Percentiles rank a stretch among this genome's conserved stretches.
These are phyloP conservation scores for Drosophila truncata DNA, from an alignment of 1,140 invertebrate genomes.

Conservation along the genomic window DNA sequence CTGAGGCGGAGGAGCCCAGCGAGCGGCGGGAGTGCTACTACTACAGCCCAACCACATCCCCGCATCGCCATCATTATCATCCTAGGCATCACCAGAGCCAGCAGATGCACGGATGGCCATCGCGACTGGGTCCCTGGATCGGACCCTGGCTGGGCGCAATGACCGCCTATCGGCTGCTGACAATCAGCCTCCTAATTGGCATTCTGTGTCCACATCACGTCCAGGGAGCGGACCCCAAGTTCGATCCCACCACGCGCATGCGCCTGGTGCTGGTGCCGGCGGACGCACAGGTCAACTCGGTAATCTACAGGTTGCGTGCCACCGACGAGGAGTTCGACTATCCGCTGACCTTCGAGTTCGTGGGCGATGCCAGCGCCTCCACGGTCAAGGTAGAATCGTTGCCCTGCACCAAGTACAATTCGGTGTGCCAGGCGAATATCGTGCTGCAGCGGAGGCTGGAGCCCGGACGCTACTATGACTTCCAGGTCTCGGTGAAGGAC, in stretches of 20 bases:
- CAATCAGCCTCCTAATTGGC: slow-evolving; percentile 82
- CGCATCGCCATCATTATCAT: slow-evolving; percentile 24
- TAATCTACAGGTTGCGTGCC: slow-evolving; percentile 94
- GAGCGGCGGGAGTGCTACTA: slow-evolving; percentile 71
- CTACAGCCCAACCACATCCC: slow-evolving; percentile 71
- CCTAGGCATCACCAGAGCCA: slow-evolving; percentile 24
- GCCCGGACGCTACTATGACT: slow-evolving; percentile 92
- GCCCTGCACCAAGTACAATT: slow-evolving; percentile 93
- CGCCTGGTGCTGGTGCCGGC: slow-evolving; percentile 92
- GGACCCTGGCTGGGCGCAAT: slow-evolving; percentile 73
- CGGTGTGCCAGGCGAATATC: slow-evolving; percentile 93
- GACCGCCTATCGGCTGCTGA: slow-evolving; percentile 81
- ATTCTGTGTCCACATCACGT: slow-evolving; percentile 78
- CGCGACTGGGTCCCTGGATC: slow-evolving; percentile 48
- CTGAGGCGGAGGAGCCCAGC: slow-evolving; percentile 45
- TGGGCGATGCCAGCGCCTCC: slow-evolving; percentile 89
- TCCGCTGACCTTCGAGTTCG: slow-evolving; percentile 92
- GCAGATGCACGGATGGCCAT: slow-evolving; percentile 50
- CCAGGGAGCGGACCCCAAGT: slow-evolving; percentile 89
- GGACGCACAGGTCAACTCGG: slow-evolving; percentile 92
- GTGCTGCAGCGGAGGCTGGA: slow-evolving; percentile 90
- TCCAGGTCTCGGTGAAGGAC: slow-evolving; percentile 91
- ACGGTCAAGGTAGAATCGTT: slow-evolving; percentile 91
- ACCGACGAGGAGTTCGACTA: slow-evolving; percentile 95
- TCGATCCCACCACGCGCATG: slow-evolving; percentile 93